Percentiles rank a stretch among this genome's conserved stretches.
Conservation (phyloP, 2,113 vertebrate genomes). For the Manacus vitellinus region DNA sequence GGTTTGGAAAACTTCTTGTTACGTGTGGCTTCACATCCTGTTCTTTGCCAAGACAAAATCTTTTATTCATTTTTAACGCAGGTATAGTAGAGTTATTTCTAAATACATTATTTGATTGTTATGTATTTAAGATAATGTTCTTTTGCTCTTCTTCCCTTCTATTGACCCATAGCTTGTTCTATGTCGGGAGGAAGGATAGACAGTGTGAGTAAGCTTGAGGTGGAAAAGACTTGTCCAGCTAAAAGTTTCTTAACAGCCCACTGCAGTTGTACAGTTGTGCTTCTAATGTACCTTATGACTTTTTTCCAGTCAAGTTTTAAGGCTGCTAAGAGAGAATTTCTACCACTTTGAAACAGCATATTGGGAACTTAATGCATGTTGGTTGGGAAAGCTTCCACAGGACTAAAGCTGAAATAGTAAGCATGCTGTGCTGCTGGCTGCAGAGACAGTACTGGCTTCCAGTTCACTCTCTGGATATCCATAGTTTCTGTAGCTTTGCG, state of each 20-base stretch:
- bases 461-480: neutral
- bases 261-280: neutral
- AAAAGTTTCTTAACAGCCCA: neutral
- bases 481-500: neutral
- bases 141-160: neutral
- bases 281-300: neutral
- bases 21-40: slow-evolving; percentile 89
- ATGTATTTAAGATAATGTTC: neutral
- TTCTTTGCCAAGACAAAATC: slow-evolving; percentile 89
- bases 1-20: slow-evolving; percentile 96
- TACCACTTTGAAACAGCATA: neutral
- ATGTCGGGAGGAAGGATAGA: neutral
- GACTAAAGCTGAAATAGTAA: neutral
- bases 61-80: slow-evolving; percentile 91
- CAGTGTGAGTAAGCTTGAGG: neutral
- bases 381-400: neutral
- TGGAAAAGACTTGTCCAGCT: neutral
- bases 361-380: neutral
- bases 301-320: neutral
- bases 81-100: slow-evolving; percentile 69
- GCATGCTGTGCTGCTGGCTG: neutral
- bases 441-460: neutral
- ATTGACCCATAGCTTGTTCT: neutral
- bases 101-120: neutral
- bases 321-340: neutral